These are phyloP conservation scores for Anagyrus pseudococci DNA, from an alignment of 2,888 invertebrate species.

Conservation along the genomic window DNA sequence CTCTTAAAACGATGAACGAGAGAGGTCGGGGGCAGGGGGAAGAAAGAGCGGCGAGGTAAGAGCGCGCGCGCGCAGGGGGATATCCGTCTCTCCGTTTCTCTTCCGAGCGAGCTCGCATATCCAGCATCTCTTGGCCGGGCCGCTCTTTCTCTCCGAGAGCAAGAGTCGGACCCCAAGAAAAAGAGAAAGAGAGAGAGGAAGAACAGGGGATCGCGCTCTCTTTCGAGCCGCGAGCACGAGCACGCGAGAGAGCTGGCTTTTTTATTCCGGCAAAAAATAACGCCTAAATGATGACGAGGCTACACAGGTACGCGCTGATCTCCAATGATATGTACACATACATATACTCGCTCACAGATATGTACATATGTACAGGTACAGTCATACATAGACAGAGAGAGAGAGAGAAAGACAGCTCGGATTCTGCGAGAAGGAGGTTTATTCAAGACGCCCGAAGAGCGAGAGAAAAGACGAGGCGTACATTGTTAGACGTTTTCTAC, in stretches of 20 bases:
- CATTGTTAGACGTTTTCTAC: slow-evolving; percentile 5
- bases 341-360: neutral
- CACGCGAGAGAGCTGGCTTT: too few species aligned
- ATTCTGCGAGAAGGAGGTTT: too few species aligned
- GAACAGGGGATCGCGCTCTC: slow-evolving; percentile 13
- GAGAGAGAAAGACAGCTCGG: neutral
- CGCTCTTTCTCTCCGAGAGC: too few species aligned
- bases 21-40: neutral
- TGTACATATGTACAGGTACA: neutral
- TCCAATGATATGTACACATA: too few species aligned
- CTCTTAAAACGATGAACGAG: too few species aligned
- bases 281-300: too few species aligned
- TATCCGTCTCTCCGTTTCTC: neutral
- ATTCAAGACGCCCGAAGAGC: neutral
- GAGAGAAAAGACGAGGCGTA: neutral
- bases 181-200: slow-evolving; percentile 42
- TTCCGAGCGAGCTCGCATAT: neutral
- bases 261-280: too few species aligned
- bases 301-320: too few species aligned
- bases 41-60: neutral
- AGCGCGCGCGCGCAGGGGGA: neutral
- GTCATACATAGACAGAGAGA: neutral
- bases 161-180: too few species aligned
- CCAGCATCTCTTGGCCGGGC: neutral
- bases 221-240: slow-evolving; percentile 13